Percentiles rank a stretch among this genome's conserved stretches.
Evolutionary conservation across 2,113 vertebrate genomes (phyloP).

Genomic region (Daboia siamensis): DNA sequence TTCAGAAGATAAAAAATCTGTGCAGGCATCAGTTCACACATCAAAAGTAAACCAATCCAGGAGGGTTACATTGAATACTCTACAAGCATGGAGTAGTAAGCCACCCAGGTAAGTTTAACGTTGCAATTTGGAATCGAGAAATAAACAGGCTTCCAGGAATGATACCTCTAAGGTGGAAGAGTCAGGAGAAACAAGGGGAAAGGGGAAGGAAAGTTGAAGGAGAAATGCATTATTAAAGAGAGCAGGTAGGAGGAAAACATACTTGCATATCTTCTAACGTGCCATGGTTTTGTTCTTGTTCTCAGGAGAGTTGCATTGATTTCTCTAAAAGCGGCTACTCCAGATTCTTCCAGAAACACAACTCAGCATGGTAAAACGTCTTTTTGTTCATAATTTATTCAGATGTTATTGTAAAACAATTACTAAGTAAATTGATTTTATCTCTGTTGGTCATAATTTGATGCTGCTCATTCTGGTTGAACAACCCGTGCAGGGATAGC

Average conservation of each 20-base stretch:
- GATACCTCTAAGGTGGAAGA: neutral
- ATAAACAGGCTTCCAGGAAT: neutral
- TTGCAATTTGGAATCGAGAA: neutral
- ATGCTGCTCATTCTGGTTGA: neutral
- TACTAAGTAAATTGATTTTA: neutral
- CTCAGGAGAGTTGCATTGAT: conserved; percentile 83
- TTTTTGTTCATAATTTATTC: neutral
- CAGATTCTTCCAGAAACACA: conserved; percentile 70
- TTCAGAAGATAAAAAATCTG: conserved; percentile 73
- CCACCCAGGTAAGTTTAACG: conserved; percentile 79
- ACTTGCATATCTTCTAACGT: neutral
- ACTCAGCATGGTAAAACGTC: conserved; percentile 75
- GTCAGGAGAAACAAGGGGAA: neutral
- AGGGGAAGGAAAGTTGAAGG: neutral
- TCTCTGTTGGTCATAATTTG: neutral
- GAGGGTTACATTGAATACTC: conserved; percentile 86
- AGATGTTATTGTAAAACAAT: neutral
- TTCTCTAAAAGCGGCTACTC: conserved; percentile 68
- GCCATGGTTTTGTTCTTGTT: neutral
- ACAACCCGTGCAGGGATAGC: neutral
- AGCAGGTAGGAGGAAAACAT: neutral
- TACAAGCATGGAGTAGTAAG: conserved; percentile 90
- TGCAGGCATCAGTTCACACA: conserved; percentile 45
- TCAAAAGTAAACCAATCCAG: conserved; percentile 75
- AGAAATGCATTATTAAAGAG: neutral